phyloP scores from a whole-genome alignment of 2,113 vertebrate species.

The Mus pahari region DNA sequence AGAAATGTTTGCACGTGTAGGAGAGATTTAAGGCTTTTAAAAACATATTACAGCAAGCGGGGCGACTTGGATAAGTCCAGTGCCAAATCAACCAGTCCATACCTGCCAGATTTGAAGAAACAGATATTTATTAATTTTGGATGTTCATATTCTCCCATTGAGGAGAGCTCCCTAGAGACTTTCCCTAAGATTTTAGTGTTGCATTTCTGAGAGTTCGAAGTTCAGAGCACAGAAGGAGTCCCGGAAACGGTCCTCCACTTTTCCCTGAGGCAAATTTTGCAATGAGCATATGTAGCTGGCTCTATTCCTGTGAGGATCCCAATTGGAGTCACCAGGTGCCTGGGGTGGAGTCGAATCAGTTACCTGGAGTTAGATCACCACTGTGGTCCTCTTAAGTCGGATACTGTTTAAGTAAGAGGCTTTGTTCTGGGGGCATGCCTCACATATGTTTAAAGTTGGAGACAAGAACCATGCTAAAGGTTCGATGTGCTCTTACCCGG shows the following conservation, averaged over 20 bases:
- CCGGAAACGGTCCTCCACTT: slow-evolving; percentile 66
- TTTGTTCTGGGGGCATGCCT: not conserved
- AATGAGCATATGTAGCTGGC: slow-evolving; percentile 55
- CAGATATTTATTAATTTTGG: slow-evolving; percentile 63
- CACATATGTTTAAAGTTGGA: not conserved
- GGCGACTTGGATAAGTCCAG: not conserved
- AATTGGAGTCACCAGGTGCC: slow-evolving; percentile 57
- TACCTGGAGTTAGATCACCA: slow-evolving; percentile 9
- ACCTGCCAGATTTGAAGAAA: slow-evolving; percentile 51
- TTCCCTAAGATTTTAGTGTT: slow-evolving; percentile 53
- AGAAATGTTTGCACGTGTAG: not conserved
- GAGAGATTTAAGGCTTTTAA: not conserved
- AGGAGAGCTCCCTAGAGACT: slow-evolving; percentile 54
- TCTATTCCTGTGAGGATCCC: slow-evolving; percentile 50
- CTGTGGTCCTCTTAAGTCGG: not conserved
- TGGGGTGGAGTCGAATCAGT: not conserved
- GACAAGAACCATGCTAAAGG: not conserved
- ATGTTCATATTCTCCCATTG: slow-evolving; percentile 57
- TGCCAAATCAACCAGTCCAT: slow-evolving; percentile 2
- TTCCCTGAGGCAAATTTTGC: slow-evolving; percentile 73
- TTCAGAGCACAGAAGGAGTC: slow-evolving; percentile 61
- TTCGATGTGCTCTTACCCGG: accelerated
- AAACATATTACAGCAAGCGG: slow-evolving; percentile 28
- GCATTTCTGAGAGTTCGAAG: slow-evolving; percentile 68
- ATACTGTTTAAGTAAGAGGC: not conserved